These are phyloP conservation scores for Tringa solitaria DNA, from an alignment of 2,113 vertebrate species.

Conservation along the genomic window DNA sequence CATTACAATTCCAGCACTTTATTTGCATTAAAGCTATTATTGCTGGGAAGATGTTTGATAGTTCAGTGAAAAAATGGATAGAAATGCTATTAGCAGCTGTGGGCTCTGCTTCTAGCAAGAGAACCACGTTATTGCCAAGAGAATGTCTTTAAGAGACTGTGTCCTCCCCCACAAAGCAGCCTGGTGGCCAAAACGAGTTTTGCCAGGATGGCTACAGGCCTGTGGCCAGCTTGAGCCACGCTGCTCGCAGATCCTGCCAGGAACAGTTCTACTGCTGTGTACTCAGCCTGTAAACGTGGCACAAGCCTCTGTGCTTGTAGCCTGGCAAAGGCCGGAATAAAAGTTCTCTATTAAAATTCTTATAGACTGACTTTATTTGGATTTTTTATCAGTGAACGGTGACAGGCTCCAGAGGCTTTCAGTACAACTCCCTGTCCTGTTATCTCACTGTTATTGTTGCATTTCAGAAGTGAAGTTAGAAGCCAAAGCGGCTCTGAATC, in stretches of 20 bases:
- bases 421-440: accelerated
- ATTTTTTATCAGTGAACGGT: accelerated
- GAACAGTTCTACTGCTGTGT: background rate
- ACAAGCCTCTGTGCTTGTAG: background rate
- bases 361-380: accelerated
- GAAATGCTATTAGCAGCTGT: background rate
- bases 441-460: background rate
- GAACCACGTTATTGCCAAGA: background rate
- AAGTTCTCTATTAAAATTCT: background rate
- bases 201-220: background rate
- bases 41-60: background rate
- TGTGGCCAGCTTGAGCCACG: background rate
- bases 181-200: background rate
- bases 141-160: accelerated
- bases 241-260: background rate
- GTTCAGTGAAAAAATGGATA: background rate
- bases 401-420: background rate
- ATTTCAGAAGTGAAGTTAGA: slow-evolving; percentile 84
- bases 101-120: background rate
- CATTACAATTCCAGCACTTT: background rate
- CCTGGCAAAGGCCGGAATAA: background rate
- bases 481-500: slow-evolving; percentile 89
- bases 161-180: background rate
- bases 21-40: background rate
- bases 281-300: accelerated